Conservation (phyloP, 2,113 vertebrate species). For the Sus scrofa region T2T-Sscrofa CM000820.6:88024001-88024500, state of each 20-base stretch:
- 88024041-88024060: neutral
- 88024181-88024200: neutral
- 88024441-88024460: neutral
- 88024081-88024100: neutral
- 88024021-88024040: neutral
- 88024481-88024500: neutral
- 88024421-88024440: neutral
- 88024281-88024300: neutral
- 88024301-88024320: neutral
- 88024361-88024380: neutral
- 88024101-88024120: neutral
- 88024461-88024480: neutral
- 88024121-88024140: neutral
- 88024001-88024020: too few species aligned
- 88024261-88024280: neutral
- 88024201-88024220: neutral
- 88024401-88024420: neutral
- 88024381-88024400: neutral
- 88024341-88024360: neutral
- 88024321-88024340: neutral
- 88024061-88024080: neutral
- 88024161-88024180: neutral
- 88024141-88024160: neutral
- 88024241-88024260: neutral
- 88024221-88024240: neutral